Evolutionary conservation across 2,797 vertebrate species (phyloP), one percentile per base, ranked within the genome.

Genomic region (Falco rusticolus): DNA sequence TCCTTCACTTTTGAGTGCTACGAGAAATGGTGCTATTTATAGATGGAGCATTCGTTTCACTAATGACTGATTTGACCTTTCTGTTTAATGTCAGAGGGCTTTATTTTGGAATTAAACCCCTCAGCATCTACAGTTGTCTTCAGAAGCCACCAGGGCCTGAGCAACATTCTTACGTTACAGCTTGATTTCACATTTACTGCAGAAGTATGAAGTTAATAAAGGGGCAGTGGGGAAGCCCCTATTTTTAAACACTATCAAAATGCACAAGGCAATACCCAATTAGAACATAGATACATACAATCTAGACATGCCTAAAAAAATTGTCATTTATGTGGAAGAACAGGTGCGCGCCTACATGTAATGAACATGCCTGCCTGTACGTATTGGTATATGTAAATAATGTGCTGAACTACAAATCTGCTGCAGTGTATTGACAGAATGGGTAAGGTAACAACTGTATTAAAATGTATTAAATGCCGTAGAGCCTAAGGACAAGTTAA

Each of bases 21-120:
- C 33, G 88, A 88, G 68, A 96, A 28, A 29, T 60, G 22, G 59
- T 17, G 39, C 87, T 96, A 97, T 96, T 97, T 96, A 97, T 87
- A 98, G 88, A 71, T 80, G 41, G 78, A 94, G 81, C 34, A 3
- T 63, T 96, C 81, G 83, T 79, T 95, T 97, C 79, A 84, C 63
- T 89, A 92, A 92, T 85, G 78, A 95, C 64, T 93, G 91, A 84
- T 63, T 7, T 97, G 96, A 97, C 85, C 94, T 97, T 98, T 97
- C 91, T 88, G 87, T 80, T 97, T 97, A 97, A 97, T 96, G 96
- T 97, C 94, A 97, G 85, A 96, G 93, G 91, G 79, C 50, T 90
- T 90, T 89, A 92, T 13, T 69, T 70, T 45, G 97, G 87, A 96
- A 93, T 33, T 54, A 84, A 80, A 94, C 9, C 25, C 59, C 69